phyloP scores from a whole-genome alignment of 2,888 invertebrate genomes.

The Sarcophaga subvicina region DNA sequence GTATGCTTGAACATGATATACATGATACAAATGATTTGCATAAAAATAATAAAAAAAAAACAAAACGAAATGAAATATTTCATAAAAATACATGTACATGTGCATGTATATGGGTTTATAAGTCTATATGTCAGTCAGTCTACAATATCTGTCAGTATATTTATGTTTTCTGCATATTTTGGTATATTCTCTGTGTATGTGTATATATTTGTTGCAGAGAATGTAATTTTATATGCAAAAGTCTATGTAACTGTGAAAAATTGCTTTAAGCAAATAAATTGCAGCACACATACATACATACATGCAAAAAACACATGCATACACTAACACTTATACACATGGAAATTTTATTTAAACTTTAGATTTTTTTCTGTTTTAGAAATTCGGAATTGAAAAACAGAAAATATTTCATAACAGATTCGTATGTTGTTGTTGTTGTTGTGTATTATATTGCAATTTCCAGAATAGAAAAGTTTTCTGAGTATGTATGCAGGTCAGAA shows the following conservation, averaged over 20 bases:
- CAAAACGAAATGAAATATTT: background rate
- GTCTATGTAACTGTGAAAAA: slow-evolving; percentile 4
- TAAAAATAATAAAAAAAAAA: slow-evolving; percentile 32
- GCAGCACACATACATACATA: background rate
- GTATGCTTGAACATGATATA: slow-evolving; percentile 16
- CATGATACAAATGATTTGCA: slow-evolving; percentile 58
- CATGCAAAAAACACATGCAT: background rate
- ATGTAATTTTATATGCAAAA: background rate
- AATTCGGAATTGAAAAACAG: no score
- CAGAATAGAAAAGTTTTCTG: no score
- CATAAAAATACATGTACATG: background rate
- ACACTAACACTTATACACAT: background rate
- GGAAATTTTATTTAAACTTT: background rate
- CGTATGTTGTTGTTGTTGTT: background rate
- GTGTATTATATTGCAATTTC: background rate
- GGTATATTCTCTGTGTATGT: background rate
- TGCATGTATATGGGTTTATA: no score
- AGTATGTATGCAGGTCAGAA: no score
- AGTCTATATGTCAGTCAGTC: no score
- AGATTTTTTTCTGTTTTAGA: background rate
- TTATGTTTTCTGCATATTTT: background rate
- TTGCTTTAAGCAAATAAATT: slow-evolving; percentile 17
- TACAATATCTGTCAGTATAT: background rate
- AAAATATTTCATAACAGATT: no score
- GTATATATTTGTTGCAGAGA: background rate